Evolutionary conservation across 1,140 invertebrate genomes (phyloP).

Genomic region (Sinonovacula constricta): DNA sequence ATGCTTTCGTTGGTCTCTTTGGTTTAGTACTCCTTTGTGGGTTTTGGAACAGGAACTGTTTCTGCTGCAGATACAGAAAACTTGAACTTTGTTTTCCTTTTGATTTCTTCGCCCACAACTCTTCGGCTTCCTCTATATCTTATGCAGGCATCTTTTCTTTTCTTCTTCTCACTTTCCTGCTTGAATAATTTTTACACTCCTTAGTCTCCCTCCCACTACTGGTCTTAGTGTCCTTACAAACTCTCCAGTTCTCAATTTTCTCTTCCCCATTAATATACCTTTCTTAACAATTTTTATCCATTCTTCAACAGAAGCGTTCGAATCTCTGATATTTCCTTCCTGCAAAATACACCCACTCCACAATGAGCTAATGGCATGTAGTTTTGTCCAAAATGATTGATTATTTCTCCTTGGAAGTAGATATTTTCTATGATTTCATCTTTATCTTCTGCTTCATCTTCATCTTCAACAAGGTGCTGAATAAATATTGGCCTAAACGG

Average conservation of each 20-base stretch:
- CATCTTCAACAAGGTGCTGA: constrained; percentile 1
- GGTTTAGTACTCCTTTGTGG: constrained; percentile 4
- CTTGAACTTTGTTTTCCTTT: constrained; percentile 2
- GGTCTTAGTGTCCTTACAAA: too few relatives aligned
- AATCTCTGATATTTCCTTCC: too few relatives aligned
- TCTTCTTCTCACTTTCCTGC: background rate
- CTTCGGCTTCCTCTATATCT: background rate
- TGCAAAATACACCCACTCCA: too few relatives aligned
- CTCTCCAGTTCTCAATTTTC: too few relatives aligned
- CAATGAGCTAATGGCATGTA: too few relatives aligned
- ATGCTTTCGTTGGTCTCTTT: background rate
- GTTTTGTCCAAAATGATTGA: too few relatives aligned
- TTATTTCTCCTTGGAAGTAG: too few relatives aligned
- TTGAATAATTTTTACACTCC: constrained; percentile 7
- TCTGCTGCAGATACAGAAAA: background rate
- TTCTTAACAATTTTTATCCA: too few relatives aligned
- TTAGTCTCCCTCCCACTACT: constrained; percentile 3
- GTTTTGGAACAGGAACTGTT: constrained; percentile 6
- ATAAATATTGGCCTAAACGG: constrained; percentile 13
- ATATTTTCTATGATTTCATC: constrained; percentile 2
- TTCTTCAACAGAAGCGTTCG: too few relatives aligned
- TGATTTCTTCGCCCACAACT: constrained; percentile 3
- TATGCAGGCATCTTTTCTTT: constrained; percentile 2
- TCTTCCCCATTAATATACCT: too few relatives aligned
- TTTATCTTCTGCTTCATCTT: constrained; percentile 5